Evolutionary conservation across 2,113 vertebrate genomes (phyloP).

Genomic region (Spheniscus mendiculus): DNA sequence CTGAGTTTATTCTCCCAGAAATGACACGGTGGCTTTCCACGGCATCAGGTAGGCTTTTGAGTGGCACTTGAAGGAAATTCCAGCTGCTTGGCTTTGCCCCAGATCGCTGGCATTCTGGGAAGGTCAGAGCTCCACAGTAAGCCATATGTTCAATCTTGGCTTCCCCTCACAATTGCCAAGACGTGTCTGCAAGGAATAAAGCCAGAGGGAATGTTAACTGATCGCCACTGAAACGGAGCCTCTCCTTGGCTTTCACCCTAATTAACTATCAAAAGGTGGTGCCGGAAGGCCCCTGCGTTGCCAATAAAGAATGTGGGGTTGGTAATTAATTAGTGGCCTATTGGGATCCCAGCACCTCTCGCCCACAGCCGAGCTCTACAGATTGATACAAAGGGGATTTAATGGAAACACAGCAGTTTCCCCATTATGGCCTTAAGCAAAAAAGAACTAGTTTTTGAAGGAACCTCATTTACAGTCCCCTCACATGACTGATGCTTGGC

Average conservation of each 20-base stretch:
- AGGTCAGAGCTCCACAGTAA: slow-evolving; percentile 20
- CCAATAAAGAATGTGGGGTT: neutral
- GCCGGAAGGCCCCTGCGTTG: neutral
- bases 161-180: slow-evolving; percentile 25
- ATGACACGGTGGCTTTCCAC: neutral
- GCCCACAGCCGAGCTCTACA: neutral
- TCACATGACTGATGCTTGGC: neutral
- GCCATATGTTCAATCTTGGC: slow-evolving; percentile 55
- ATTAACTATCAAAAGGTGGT: neutral
- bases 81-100: neutral
- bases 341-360: neutral
- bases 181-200: slow-evolving; percentile 13
- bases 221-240: neutral
- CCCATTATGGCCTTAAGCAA: neutral
- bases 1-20: neutral
- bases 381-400: neutral
- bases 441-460: neutral
- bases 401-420: neutral
- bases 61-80: neutral
- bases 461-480: neutral
- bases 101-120: neutral
- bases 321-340: slow-evolving; percentile 14
- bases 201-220: neutral
- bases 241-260: slow-evolving; percentile 24
- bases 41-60: neutral